Percentiles rank a stretch among this genome's conserved stretches.
Conservation (phyloP, 1,140 invertebrate genomes). For the Apolygus lucorum region DNA sequence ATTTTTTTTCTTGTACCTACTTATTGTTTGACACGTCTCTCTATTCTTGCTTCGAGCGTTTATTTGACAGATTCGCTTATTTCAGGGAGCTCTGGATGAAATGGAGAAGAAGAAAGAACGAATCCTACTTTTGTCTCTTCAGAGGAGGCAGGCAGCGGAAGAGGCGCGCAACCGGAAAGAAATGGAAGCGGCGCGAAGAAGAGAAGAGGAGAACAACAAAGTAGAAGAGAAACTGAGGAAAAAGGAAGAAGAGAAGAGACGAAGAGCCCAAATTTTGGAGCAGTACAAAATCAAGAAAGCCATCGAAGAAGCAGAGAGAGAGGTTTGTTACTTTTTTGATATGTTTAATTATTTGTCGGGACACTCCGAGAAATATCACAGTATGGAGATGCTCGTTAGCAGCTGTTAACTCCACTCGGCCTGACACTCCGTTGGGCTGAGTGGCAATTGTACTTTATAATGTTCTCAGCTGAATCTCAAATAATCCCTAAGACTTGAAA, state of each 20-base stretch:
- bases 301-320: conserved; percentile 81
- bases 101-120: conserved; percentile 85
- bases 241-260: conserved; percentile 81
- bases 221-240: conserved; percentile 75
- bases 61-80: too few relatives aligned
- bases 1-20: too few relatives aligned
- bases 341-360: too few relatives aligned
- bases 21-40: too few relatives aligned
- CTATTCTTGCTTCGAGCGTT: too few relatives aligned
- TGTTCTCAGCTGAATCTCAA: too few relatives aligned
- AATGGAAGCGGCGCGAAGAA: conserved; percentile 66
- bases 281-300: conserved; percentile 93
- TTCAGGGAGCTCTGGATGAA: conserved; percentile 69
- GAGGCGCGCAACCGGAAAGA: conserved; percentile 75
- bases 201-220: conserved; percentile 70
- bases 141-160: conserved; percentile 79
- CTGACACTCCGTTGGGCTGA: too few relatives aligned
- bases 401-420: too few relatives aligned
- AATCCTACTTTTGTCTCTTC: conserved; percentile 75
- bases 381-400: too few relatives aligned
- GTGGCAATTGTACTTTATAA: too few relatives aligned
- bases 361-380: too few relatives aligned
- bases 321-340: conserved; percentile 47
- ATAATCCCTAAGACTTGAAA: too few relatives aligned
- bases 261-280: conserved; percentile 80